Percentiles rank a stretch among this genome's conserved stretches.
Conservation (phyloP, 2,888 invertebrate species). For the Podotricha telesiphe region DNA sequence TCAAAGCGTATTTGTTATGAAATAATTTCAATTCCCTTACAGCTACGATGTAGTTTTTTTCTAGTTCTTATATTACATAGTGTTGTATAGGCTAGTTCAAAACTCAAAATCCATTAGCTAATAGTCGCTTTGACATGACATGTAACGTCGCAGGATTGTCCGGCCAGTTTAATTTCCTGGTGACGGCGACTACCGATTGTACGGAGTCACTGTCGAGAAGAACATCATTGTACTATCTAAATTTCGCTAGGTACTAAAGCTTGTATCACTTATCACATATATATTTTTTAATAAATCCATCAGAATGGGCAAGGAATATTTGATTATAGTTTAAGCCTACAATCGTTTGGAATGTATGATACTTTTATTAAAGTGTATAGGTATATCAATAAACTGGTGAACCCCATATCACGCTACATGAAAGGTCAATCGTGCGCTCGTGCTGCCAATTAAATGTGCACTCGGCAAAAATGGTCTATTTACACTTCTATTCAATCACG, state of each 20-base stretch:
- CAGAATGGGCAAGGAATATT: background rate
- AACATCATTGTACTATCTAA: slow-evolving; percentile 25
- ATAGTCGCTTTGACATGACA: slow-evolving; percentile 66
- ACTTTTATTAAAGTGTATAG: background rate
- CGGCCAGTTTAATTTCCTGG: slow-evolving; percentile 78
- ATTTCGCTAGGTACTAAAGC: slow-evolving; percentile 8
- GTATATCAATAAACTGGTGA: slow-evolving; percentile 9
- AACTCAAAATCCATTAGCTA: slow-evolving; percentile 54
- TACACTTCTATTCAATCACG: slow-evolving; percentile 24
- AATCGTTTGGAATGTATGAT: background rate
- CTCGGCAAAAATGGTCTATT: slow-evolving; percentile 35
- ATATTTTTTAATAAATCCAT: background rate
- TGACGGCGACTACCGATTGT: slow-evolving; percentile 68
- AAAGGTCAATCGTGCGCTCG: slow-evolving; percentile 36
- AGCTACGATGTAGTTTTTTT: background rate
- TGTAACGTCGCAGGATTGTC: slow-evolving; percentile 56
- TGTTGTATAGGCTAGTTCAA: slow-evolving; percentile 8
- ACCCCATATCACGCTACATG: slow-evolving; percentile 7
- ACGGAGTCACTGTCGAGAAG: slow-evolving; percentile 46
- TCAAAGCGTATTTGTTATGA: too few relatives aligned
- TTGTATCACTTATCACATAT: slow-evolving; percentile 1
- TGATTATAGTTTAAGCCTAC: background rate
- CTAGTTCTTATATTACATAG: slow-evolving; percentile 7
- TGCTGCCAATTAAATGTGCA: slow-evolving; percentile 41
- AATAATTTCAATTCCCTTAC: background rate